Base-by-base conservation (phyloP, 2,888 invertebrate genomes). In the Anagyrus pseudococci region DNA sequence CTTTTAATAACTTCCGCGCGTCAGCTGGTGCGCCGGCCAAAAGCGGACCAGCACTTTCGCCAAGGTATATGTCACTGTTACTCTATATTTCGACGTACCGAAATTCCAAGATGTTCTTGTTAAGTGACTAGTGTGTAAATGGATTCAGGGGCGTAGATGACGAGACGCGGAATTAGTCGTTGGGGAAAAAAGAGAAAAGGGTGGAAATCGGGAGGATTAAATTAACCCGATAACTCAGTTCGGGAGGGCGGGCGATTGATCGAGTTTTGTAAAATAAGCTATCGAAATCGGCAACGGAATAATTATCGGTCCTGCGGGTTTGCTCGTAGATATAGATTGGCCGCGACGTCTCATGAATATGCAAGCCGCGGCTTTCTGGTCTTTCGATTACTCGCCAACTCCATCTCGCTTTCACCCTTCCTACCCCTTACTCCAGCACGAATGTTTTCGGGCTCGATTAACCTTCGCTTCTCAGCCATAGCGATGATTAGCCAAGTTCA, bases 311-410 rank as follows among this genome's bases (percentile, higher is more conserved):
- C 41, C 4, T n/a, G n/a, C n/a, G n/a, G n/a, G n/a, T n/a, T n/a
- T n/a, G n/a, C n/a, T n/a, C n/a, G 25, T n/a, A 13, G 19, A 4
- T 20, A 49, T 15, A 15, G 52, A 37, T 52, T 25, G 23, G 40
- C 25, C 37, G n/a, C 41, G 25, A 25, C 13, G 22, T 17, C 25
- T 53, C 53, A 25, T 53, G 53, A 53, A 53, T 53, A 53, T 43
- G 41, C 25, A 53, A 1, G 17, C 17, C 53, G 13, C 41, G 3
- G 46, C 46, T 53, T 43, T 53, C 53, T 41, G 43, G 25, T 43
- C 49, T 29, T 19, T 49, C 49, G 20, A 43, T 43, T 53, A 26
- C 41, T 1, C n/a, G n/a, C n/a, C 2, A 15, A 7, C 53, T 25
- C 41, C 25, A 41, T 53, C 17, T 7, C 23, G 22, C 17, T 52